phyloP scores from a whole-genome alignment of 2,888 invertebrate genomes.

The Dasypogon diadema region DNA sequence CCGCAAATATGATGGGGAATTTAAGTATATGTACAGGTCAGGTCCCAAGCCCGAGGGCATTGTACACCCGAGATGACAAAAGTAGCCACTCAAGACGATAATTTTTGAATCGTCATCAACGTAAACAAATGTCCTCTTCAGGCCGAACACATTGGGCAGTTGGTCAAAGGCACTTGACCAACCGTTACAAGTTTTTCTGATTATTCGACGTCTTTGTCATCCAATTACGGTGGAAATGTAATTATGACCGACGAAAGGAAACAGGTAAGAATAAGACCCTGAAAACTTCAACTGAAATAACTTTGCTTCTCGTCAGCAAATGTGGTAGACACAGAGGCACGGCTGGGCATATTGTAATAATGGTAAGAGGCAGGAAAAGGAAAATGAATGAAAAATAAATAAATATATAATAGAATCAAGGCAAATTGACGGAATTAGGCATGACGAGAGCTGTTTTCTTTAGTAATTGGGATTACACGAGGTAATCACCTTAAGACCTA shows the following conservation, averaged over 20 bases:
- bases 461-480: constrained; percentile 53
- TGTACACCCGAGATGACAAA: constrained; percentile 7
- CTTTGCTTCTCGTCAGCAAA: background rate
- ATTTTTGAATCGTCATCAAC: constrained; percentile 28
- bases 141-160: constrained; percentile 26
- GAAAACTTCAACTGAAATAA: background rate
- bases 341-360: background rate
- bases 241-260: constrained; percentile 7
- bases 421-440: constrained; percentile 39
- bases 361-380: constrained; percentile 24
- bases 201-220: constrained; percentile 44
- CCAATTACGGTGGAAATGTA: constrained; percentile 47
- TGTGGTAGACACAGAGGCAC: constrained; percentile 37
- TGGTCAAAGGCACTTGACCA: constrained; percentile 49
- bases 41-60: constrained; percentile 43
- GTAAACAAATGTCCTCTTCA: constrained; percentile 39
- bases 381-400: constrained; percentile 28
- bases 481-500: constrained; percentile 44
- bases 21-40: background rate
- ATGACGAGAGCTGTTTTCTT: constrained; percentile 39
- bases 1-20: too few relatives aligned
- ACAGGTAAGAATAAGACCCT: background rate
- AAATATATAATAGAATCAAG: constrained; percentile 34
- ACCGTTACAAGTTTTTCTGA: constrained; percentile 51
- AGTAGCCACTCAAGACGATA: constrained; percentile 39